Evolutionary conservation across 2,797 vertebrate species (phyloP).

Genomic region (Hippocampus kuda): DNA sequence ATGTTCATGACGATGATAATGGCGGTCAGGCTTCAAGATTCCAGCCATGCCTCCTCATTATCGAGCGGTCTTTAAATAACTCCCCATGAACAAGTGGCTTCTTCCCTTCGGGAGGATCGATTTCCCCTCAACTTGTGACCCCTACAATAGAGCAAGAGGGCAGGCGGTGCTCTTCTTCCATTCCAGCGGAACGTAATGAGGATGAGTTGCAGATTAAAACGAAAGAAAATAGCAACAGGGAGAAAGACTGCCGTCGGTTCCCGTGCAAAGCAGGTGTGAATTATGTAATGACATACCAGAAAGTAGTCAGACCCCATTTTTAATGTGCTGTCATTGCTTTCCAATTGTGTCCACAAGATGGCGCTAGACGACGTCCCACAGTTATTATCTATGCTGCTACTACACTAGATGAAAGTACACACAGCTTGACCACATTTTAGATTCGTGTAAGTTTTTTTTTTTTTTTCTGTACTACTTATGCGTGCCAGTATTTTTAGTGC

Average conservation of each 20-base stretch:
- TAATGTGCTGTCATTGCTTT: neutral
- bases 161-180: slow-evolving; percentile 25
- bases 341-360: neutral
- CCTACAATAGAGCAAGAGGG: slow-evolving; percentile 16
- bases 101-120: slow-evolving; percentile 41
- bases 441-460: neutral
- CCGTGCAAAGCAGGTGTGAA: neutral
- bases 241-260: neutral
- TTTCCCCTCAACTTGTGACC: slow-evolving; percentile 52
- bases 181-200: neutral
- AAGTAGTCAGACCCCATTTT: neutral
- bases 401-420: neutral
- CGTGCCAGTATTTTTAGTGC: too few species aligned
- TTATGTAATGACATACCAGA: neutral
- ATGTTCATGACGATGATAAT: slow-evolving; percentile 33
- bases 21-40: slow-evolving; percentile 36
- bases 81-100: slow-evolving; percentile 17
- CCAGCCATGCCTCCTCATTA: slow-evolving; percentile 46
- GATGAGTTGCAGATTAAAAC: neutral
- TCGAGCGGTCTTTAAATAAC: slow-evolving; percentile 58
- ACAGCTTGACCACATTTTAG: neutral
- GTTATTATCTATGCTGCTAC: neutral
- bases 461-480: too few species aligned
- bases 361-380: slow-evolving; percentile 45
- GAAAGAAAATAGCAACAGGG: neutral